Conservation (phyloP, 2,797 vertebrate genomes). For the Sebastes hopkinsi region DNA sequence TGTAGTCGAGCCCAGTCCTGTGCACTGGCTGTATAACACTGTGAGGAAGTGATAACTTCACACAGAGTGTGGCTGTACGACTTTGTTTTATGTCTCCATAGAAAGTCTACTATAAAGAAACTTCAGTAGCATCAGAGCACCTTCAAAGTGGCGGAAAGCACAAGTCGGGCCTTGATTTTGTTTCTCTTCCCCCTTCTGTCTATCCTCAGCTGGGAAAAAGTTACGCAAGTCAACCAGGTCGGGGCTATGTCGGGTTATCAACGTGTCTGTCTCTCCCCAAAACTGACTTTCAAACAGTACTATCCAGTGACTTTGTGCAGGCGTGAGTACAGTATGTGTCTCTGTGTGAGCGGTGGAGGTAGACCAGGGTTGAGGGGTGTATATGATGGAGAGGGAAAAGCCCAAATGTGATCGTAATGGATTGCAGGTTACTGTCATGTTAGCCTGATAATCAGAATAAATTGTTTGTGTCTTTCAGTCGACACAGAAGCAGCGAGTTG, state of each 20-base stretch:
- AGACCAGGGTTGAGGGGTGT: background rate
- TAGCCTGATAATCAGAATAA: background rate
- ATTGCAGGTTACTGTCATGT: background rate
- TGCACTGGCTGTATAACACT: conserved; percentile 10
- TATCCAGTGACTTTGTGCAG: background rate
- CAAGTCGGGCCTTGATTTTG: conserved; percentile 33
- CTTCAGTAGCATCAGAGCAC: conserved; percentile 49
- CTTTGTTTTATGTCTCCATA: conserved; percentile 66
- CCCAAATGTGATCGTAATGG: background rate
- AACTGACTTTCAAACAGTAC: conserved; percentile 31
- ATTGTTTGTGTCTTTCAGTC: background rate
- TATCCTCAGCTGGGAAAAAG: conserved; percentile 33
- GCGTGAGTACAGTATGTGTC: background rate
- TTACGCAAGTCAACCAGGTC: conserved; percentile 50
- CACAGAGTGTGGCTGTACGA: conserved; percentile 29
- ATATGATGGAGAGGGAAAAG: background rate
- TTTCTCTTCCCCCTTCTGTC: conserved; percentile 4
- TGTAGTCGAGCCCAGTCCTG: conserved; percentile 38
- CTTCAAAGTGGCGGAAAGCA: conserved; percentile 62
- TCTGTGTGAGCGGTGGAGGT: background rate
- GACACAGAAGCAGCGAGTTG: no score
- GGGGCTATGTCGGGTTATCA: conserved; percentile 23
- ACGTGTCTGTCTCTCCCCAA: conserved; percentile 9
- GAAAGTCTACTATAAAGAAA: conserved; percentile 37
- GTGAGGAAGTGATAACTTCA: conserved; percentile 62